Percentiles rank a stretch among this genome's conserved stretches.
Evolutionary conservation across 37 sponge, comb jelly and placozoan genomes (phyloP).

Genomic region (Oscarella lobularis): DNA sequence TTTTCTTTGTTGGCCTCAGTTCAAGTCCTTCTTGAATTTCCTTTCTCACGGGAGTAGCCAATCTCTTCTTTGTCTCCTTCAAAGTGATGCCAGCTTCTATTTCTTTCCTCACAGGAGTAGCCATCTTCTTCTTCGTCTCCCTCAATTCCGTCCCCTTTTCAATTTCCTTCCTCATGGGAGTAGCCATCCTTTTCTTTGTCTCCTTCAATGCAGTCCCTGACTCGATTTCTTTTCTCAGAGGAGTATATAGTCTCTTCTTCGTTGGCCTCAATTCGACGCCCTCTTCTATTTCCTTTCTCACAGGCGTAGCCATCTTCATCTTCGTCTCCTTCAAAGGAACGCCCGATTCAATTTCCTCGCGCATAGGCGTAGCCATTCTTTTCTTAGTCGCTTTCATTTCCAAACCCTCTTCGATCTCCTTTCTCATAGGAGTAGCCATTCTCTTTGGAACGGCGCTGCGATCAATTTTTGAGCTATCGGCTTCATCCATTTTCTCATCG

Average conservation of each 20-base stretch:
- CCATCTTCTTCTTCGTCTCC: slow-evolving; percentile 25
- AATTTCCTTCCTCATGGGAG: slow-evolving; percentile 35
- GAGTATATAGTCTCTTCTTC: neutral
- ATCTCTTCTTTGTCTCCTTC: slow-evolving; percentile 22
- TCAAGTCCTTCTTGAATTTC: slow-evolving; percentile 13
- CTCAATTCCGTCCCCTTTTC: slow-evolving; percentile 11
- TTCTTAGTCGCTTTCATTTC: slow-evolving; percentile 21
- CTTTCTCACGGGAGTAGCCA: slow-evolving; percentile 44
- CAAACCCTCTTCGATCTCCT: neutral
- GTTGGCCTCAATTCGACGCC: neutral
- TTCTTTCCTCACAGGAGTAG: slow-evolving; percentile 46
- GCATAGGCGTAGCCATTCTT: slow-evolving; percentile 31
- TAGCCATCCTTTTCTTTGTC: slow-evolving; percentile 18
- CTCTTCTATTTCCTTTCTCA: slow-evolving; percentile 29
- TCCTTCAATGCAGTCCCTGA: slow-evolving; percentile 3
- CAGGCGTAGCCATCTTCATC: slow-evolving; percentile 39
- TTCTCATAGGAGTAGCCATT: neutral
- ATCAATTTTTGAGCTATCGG: no score
- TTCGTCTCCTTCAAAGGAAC: slow-evolving; percentile 21
- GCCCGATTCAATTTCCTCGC: slow-evolving; percentile 26
- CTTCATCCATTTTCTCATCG: neutral
- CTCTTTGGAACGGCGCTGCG: no score
- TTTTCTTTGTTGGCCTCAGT: slow-evolving; percentile 23
- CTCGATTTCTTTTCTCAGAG: neutral
- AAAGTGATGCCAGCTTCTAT: slow-evolving; percentile 25